These are phyloP conservation scores for Heliconius erato DNA, from an alignment of 2,888 invertebrate genomes.

Conservation along the genomic window DNA sequence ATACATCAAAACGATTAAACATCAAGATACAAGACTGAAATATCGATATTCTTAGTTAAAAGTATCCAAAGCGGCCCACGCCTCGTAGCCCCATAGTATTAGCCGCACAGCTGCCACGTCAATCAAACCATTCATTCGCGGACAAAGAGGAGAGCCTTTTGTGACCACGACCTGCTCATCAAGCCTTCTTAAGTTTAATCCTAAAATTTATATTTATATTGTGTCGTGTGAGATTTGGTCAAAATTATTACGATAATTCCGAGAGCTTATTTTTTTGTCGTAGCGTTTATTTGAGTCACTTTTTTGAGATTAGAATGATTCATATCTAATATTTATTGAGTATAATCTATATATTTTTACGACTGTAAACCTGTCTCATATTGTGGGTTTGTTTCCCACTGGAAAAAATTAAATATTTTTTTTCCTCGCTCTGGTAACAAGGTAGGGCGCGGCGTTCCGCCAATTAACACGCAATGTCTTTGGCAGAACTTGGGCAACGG, in stretches of 20 bases:
- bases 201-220: constrained; percentile 25
- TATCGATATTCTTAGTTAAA: constrained; percentile 27
- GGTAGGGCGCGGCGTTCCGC: not conserved
- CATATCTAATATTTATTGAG: not conserved
- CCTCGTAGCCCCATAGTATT: constrained; percentile 65
- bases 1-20: constrained; percentile 21
- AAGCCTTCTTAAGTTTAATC: constrained; percentile 19
- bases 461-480: not conserved
- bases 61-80: constrained; percentile 59
- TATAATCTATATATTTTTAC: not conserved
- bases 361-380: not conserved
- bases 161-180: constrained; percentile 24
- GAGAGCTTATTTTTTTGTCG: not conserved
- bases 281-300: not conserved
- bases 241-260: not conserved
- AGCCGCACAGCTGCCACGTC: constrained; percentile 74
- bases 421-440: not conserved
- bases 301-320: not conserved
- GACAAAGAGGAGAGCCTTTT: constrained; percentile 59
- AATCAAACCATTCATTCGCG: constrained; percentile 65
- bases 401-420: not conserved
- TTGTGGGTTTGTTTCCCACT: too few relatives aligned
- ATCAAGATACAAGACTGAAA: constrained; percentile 27
- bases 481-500: too few relatives aligned
- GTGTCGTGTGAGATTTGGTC: not conserved